Conservation (phyloP, 92 coral and sea anemone species). For the Plumapathes pennacea region DNA sequence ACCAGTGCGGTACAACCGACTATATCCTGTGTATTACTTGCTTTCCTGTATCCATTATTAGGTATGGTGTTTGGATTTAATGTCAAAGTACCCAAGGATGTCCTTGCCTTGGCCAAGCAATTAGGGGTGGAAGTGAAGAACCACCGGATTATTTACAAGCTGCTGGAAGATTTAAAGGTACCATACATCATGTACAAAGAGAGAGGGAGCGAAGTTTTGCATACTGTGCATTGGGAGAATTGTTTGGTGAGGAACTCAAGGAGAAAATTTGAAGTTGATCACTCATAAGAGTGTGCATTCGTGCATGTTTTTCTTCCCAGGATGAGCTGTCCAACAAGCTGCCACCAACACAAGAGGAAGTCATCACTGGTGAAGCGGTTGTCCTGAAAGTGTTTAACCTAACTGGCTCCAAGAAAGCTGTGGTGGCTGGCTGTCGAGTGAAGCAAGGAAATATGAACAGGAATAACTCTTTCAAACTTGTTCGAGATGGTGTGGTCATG, state of each 20-base stretch:
- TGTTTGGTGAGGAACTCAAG: no score
- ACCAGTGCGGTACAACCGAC: no score
- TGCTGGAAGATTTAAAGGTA: slow-evolving; percentile 87
- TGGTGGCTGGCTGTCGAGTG: slow-evolving; percentile 95
- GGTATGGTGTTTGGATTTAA: slow-evolving; percentile 90
- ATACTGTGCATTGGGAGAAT: no score
- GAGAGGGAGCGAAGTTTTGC: no score
- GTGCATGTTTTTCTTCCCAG: slow-evolving; percentile 26
- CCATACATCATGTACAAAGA: background rate
- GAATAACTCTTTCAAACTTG: slow-evolving; percentile 57
- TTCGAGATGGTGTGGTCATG: slow-evolving; percentile 54
- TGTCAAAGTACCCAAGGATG: slow-evolving; percentile 77
- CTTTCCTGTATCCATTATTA: slow-evolving; percentile 3
- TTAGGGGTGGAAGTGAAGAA: slow-evolving; percentile 68
- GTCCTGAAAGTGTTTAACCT: slow-evolving; percentile 79
- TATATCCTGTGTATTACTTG: background rate
- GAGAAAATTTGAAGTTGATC: no score
- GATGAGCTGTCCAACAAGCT: slow-evolving; percentile 78
- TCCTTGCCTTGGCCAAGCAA: slow-evolving; percentile 75
- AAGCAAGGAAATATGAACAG: slow-evolving; percentile 70
- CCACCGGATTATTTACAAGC: slow-evolving; percentile 84
- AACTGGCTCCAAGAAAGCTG: slow-evolving; percentile 80
- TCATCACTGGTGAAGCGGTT: slow-evolving; percentile 76
- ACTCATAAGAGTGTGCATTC: no score
- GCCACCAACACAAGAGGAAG: slow-evolving; percentile 67